These are phyloP conservation scores for Lycaena phlaeas DNA, from an alignment of 2,888 invertebrate genomes.

Conservation along the genomic window DNA sequence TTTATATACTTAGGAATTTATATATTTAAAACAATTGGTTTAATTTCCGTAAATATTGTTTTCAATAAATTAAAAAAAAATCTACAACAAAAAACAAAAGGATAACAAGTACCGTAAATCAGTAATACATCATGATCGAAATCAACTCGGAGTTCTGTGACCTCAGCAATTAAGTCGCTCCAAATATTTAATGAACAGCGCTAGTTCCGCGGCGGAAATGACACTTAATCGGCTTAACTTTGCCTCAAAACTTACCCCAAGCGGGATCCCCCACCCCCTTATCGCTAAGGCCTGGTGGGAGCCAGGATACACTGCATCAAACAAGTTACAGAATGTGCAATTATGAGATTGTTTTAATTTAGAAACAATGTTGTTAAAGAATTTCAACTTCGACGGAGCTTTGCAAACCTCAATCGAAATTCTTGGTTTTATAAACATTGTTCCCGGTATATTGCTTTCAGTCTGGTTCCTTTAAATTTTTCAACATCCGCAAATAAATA, in stretches of 20 bases:
- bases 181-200: conserved; percentile 70
- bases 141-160: conserved; percentile 35
- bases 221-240: conserved; percentile 71
- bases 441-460: conserved; percentile 53
- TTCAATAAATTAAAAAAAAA: no score
- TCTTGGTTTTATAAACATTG: conserved; percentile 65
- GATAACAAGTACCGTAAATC: no score
- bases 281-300: conserved; percentile 20
- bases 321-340: conserved; percentile 69
- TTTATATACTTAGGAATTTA: no score
- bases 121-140: no score
- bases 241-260: conserved; percentile 57
- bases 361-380: conserved; percentile 69
- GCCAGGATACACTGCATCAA: conserved; percentile 61
- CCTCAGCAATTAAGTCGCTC: conserved; percentile 64
- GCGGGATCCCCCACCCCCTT: conserved; percentile 26
- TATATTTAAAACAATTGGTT: no score
- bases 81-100: no score
- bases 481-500: conserved; percentile 25
- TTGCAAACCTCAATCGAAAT: conserved; percentile 61
- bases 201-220: conserved; percentile 67
- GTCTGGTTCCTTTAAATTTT: conserved; percentile 38
- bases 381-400: conserved; percentile 59
- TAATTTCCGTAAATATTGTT: no score
- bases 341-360: conserved; percentile 74